Evolutionary conservation across 2,113 vertebrate genomes (phyloP).

Genomic region (Arenaria interpres): DNA sequence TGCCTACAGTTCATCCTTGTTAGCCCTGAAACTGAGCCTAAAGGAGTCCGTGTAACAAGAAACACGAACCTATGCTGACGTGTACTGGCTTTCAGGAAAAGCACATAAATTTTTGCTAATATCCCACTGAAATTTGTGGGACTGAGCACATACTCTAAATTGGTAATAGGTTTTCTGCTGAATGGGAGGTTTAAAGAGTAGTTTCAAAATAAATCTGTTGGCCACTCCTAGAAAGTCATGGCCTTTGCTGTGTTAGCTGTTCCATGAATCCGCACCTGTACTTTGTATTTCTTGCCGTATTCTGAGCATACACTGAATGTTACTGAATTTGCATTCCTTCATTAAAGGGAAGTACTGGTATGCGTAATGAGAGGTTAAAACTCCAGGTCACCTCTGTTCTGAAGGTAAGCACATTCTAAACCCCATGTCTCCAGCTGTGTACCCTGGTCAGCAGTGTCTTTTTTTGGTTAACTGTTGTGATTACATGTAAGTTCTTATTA

Average conservation of each 20-base stretch:
- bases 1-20: background rate
- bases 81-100: background rate
- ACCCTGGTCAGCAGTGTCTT: slow-evolving; percentile 17
- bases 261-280: slow-evolving; percentile 41
- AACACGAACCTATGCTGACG: background rate
- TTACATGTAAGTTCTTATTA: background rate
- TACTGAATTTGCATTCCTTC: background rate
- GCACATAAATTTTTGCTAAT: background rate
- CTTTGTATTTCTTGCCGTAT: background rate
- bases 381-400: slow-evolving; percentile 36
- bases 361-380: background rate
- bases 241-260: background rate
- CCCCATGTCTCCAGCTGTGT: background rate
- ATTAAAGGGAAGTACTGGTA: background rate
- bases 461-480: slow-evolving; percentile 26
- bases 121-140: background rate
- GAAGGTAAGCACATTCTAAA: slow-evolving; percentile 18
- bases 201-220: background rate
- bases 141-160: background rate
- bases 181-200: background rate
- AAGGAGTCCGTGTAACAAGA: background rate
- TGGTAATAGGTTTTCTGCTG: background rate
- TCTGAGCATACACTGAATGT: background rate
- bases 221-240: background rate
- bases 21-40: background rate